phyloP scores from a whole-genome alignment of 2,888 invertebrate genomes.

The Leucoma salicis region DNA sequence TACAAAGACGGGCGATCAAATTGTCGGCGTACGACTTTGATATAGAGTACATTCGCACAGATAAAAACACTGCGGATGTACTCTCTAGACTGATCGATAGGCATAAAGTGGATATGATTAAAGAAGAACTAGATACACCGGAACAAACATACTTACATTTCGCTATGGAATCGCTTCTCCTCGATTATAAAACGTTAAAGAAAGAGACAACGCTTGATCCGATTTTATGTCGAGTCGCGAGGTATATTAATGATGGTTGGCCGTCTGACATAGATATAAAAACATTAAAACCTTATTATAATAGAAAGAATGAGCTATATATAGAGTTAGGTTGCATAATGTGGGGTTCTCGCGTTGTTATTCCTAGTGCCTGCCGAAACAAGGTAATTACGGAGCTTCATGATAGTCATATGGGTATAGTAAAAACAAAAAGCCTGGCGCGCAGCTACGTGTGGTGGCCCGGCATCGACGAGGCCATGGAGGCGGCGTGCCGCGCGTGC shows the following conservation, averaged over 20 bases:
- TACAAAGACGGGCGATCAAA: too few relatives aligned
- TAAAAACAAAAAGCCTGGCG: conserved; percentile 23
- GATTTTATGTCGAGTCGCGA: conserved; percentile 3
- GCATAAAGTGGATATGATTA: background rate
- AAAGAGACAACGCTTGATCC: conserved; percentile 12
- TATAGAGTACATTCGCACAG: too few relatives aligned
- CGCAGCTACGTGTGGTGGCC: conserved; percentile 32
- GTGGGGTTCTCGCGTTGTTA: conserved; percentile 14
- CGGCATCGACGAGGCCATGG: too few relatives aligned
- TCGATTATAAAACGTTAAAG: conserved; percentile 19
- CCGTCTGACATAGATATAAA: too few relatives aligned
- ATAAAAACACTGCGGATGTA: too few relatives aligned
- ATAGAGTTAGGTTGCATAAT: conserved; percentile 14
- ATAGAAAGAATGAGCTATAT: too few relatives aligned
- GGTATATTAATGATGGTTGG: too few relatives aligned
- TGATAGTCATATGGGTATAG: conserved; percentile 22
- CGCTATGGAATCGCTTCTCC: conserved; percentile 8
- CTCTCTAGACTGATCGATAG: too few relatives aligned
- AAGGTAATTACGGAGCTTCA: conserved; percentile 13
- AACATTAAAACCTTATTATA: too few relatives aligned
- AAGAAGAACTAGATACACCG: conserved; percentile 1
- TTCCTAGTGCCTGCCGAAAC: background rate
- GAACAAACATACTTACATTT: too few relatives aligned
- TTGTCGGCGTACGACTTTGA: too few relatives aligned
- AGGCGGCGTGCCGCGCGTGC: conserved; percentile 3